Conservation (phyloP, 2,797 vertebrate genomes). For the Poeciliopsis turneri region DNA sequence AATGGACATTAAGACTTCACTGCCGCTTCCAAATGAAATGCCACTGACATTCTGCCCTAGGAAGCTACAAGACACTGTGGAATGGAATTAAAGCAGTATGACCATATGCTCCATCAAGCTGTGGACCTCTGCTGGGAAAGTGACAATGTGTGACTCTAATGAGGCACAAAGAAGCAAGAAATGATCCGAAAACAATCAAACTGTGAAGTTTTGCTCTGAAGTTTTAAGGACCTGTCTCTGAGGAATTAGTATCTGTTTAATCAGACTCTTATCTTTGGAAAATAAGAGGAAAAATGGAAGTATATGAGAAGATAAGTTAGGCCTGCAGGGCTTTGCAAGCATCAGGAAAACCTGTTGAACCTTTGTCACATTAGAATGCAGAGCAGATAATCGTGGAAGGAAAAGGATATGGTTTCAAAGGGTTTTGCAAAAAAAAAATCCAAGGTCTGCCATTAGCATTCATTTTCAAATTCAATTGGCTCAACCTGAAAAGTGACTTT, state of each 20-base stretch:
- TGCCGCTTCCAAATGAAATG: slow-evolving; percentile 65
- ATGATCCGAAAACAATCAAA: slow-evolving; percentile 40
- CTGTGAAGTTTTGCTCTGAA: slow-evolving; percentile 37
- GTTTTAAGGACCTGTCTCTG: slow-evolving; percentile 31
- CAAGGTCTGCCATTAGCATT: not conserved
- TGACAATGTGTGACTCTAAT: slow-evolving; percentile 53
- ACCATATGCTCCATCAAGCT: slow-evolving; percentile 60
- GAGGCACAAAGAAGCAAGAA: slow-evolving; percentile 41
- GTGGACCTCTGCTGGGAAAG: slow-evolving; percentile 44
- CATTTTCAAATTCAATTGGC: slow-evolving; percentile 9
- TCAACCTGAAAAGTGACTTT: slow-evolving; percentile 11
- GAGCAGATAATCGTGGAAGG: not conserved
- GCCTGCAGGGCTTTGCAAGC: not conserved
- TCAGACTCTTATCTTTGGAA: slow-evolving; percentile 25
- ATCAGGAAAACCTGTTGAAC: not conserved
- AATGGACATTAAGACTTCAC: slow-evolving; percentile 67
- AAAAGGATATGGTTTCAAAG: not conserved
- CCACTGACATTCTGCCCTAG: slow-evolving; percentile 53
- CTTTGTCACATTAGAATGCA: not conserved
- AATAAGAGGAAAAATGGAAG: slow-evolving; percentile 13
- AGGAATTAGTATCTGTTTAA: slow-evolving; percentile 42
- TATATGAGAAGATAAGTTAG: not conserved
- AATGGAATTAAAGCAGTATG: slow-evolving; percentile 54
- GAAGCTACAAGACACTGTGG: slow-evolving; percentile 50
- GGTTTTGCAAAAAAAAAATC: not conserved